A percentile compares a stretch with the other conserved stretches of the same genome.
These are phyloP conservation scores for Gouania willdenowi DNA, from an alignment of 2,797 vertebrate genomes.

Conservation along the genomic window DNA sequence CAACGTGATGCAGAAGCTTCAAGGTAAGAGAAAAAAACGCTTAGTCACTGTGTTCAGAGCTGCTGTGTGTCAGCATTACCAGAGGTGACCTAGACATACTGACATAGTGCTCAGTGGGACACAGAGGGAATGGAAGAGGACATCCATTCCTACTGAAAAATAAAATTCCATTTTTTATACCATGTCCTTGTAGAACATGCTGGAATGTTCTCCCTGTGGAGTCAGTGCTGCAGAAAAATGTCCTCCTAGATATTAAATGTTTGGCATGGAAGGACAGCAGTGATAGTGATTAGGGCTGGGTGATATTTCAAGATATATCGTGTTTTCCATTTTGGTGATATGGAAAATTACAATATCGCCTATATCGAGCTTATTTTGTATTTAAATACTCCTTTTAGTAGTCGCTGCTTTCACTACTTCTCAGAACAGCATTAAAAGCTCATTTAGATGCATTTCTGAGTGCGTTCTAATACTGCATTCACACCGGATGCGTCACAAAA, in stretches of 20 bases:
- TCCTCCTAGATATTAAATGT: neutral
- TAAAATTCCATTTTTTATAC: neutral
- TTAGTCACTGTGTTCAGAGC: slow-evolving; percentile 54
- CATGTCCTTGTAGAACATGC: neutral
- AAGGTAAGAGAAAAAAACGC: slow-evolving; percentile 82
- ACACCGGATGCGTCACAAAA: too few relatives aligned
- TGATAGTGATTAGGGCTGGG: too few relatives aligned
- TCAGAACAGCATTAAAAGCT: too few relatives aligned
- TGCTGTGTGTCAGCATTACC: slow-evolving; percentile 52
- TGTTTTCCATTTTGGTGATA: too few relatives aligned
- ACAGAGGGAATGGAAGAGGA: slow-evolving; percentile 43
- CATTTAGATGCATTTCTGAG: too few relatives aligned
- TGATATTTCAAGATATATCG: too few relatives aligned
- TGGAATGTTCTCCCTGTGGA: slow-evolving; percentile 4
- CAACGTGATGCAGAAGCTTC: slow-evolving; percentile 94
- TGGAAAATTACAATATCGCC: too few relatives aligned
- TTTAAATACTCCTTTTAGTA: too few relatives aligned
- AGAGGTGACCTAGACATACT: slow-evolving; percentile 75
- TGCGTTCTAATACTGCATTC: too few relatives aligned
- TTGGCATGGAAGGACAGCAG: too few relatives aligned
- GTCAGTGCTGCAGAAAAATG: slow-evolving; percentile 7
- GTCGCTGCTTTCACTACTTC: too few relatives aligned
- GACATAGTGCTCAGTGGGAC: slow-evolving; percentile 62
- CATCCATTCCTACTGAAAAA: neutral
- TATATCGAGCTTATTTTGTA: too few relatives aligned